Percentiles rank a stretch among this genome's conserved stretches.
phyloP scores from a whole-genome alignment of 1,140 invertebrate genomes.

The Drosophila nigromelanica region DNA sequence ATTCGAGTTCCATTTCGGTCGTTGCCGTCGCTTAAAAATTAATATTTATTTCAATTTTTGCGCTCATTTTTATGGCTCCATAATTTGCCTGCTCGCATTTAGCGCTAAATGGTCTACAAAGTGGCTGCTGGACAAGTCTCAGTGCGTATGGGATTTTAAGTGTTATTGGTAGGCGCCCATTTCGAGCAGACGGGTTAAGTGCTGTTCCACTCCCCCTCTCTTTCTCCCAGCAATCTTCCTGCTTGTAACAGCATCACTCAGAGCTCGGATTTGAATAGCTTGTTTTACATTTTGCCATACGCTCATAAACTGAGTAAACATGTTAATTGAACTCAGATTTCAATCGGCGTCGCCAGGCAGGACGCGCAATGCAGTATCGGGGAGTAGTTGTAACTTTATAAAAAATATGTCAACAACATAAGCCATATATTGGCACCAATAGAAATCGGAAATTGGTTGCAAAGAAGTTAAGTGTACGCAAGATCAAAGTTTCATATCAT shows the following conservation, averaged over 20 bases:
- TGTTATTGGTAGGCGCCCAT: slow-evolving; percentile 63
- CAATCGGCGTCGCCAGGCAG: slow-evolving; percentile 18
- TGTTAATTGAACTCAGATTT: slow-evolving; percentile 69
- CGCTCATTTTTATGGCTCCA: slow-evolving; percentile 40
- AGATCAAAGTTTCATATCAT: no score
- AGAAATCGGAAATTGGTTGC: neutral
- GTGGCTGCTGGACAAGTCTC: slow-evolving; percentile 53
- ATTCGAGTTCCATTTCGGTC: slow-evolving; percentile 12
- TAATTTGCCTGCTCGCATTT: slow-evolving; percentile 78
- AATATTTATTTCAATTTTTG: slow-evolving; percentile 64
- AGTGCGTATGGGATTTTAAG: slow-evolving; percentile 61
- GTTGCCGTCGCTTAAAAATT: slow-evolving; percentile 45
- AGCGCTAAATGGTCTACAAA: slow-evolving; percentile 71
- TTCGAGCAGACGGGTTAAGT: slow-evolving; percentile 63
- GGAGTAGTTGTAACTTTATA: neutral
- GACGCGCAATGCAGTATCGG: neutral
- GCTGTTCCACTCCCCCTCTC: slow-evolving; percentile 41
- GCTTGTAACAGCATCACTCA: slow-evolving; percentile 9
- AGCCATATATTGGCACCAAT: neutral
- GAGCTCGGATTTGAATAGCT: slow-evolving; percentile 23
- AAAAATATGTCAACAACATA: slow-evolving; percentile 15
- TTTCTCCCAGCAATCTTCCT: neutral
- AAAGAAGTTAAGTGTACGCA: neutral
- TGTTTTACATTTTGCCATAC: slow-evolving; percentile 53
- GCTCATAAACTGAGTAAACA: slow-evolving; percentile 65